Evolutionary conservation across 2,888 invertebrate genomes (phyloP), one percentile per base, ranked within the genome.

Genomic region (Teinopalpus imperialis): DNA sequence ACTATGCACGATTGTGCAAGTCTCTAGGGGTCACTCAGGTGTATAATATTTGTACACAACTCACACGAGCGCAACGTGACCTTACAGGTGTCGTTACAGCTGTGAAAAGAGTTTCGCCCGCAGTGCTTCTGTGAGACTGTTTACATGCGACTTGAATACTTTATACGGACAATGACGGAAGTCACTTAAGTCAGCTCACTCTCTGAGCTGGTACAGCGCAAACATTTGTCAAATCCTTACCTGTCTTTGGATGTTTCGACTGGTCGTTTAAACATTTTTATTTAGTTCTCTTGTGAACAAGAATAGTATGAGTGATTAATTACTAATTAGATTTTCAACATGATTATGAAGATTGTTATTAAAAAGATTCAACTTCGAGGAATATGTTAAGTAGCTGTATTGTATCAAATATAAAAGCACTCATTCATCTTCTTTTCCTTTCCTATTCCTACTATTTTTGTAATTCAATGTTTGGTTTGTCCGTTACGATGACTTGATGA

Each of bases 131-230:
- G 32, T 24, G 32, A 18, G 42, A 34, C 32, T 26, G 42, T 43
- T 35, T 27, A 26, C 43, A 27, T 23, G 41, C 26, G 6, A 7
- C 31, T 10, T 41, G 43, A 43, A 43, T 43, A 43, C 6, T 35
- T 43, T 27, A 35, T 27, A 5, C 13, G 34, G 35, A 34, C 34
- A 13, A 27, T 43, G 43, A 35, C 35, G 35, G 20, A 34, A 35
- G 35, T 34, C 34, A 18, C 31, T 30, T 41, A 30, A 26, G 34
- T 34, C 7, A 6, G 21, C 29, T n/a, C 12, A 13, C 30, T 30
- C 29, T 7, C 16, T 9, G 10, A 39, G 16, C 14, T 16, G 4
- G 16, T 4, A 7, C n/a, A 20, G 16, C n/a, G 23, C 20, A 40
- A 40, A 40, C 40, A 40, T 21, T 40, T 23, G 30, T 40, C 37